A percentile compares a stretch with the other conserved stretches of the same genome.
Evolutionary conservation across 2,888 invertebrate genomes (phyloP).

Genomic region (Elegia similella): DNA sequence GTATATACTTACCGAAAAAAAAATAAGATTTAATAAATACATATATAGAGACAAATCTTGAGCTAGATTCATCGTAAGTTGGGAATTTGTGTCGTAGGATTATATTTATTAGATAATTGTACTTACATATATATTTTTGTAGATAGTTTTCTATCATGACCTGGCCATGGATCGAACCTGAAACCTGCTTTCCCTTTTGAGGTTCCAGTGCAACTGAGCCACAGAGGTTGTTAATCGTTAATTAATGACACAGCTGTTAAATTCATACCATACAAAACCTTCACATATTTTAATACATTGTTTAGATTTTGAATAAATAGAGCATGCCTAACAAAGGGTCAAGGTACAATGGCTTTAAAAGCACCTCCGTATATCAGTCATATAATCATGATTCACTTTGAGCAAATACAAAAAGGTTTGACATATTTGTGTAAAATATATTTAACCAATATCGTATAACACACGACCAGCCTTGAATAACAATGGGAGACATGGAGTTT

Average conservation of each 20-base stretch:
- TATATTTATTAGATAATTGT: too few relatives aligned
- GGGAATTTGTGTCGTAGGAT: too few relatives aligned
- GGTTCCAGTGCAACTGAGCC: too few relatives aligned
- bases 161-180: too few relatives aligned
- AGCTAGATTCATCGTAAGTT: too few relatives aligned
- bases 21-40: too few relatives aligned
- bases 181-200: too few relatives aligned
- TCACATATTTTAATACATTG: not conserved
- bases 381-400: slow-evolving; percentile 18
- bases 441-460: slow-evolving; percentile 28
- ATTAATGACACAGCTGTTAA: not conserved
- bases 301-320: not conserved
- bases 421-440: slow-evolving; percentile 5
- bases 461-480: slow-evolving; percentile 32
- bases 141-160: too few relatives aligned
- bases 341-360: slow-evolving; percentile 3
- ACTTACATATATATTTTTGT: too few relatives aligned
- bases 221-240: not conserved
- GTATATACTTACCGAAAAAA: too few relatives aligned
- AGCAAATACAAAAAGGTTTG: slow-evolving; percentile 35
- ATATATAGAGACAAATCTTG: too few relatives aligned
- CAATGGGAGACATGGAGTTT: slow-evolving; percentile 41
- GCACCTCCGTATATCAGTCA: slow-evolving; percentile 5
- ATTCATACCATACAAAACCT: not conserved
- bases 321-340: not conserved